Conservation (phyloP, 2,797 vertebrate genomes). For the Microcaecilia unicolor region DNA sequence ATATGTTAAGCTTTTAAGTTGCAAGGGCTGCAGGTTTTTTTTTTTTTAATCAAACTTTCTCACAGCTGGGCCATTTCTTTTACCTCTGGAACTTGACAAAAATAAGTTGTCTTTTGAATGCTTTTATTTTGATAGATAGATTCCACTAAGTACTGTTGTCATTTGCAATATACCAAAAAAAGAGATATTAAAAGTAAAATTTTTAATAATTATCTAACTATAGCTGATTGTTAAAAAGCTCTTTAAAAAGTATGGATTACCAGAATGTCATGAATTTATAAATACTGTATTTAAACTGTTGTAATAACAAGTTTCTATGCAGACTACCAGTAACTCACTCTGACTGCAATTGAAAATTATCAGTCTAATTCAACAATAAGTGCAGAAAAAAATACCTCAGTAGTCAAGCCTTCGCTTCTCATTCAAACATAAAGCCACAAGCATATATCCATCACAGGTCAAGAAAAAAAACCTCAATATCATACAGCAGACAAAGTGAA, state of each 20-base stretch:
- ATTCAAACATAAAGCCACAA: too few species aligned
- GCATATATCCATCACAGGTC: too few species aligned
- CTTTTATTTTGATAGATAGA: conserved; percentile 14
- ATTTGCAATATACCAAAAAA: conserved; percentile 4
- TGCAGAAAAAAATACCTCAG: too few species aligned
- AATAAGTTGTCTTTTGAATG: not conserved
- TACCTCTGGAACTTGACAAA: conserved; percentile 6
- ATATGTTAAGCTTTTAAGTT: conserved; percentile 46
- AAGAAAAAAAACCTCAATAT: too few species aligned
- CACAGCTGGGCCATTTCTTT: conserved; percentile 10
- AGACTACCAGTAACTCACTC: too few species aligned
- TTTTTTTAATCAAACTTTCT: conserved; percentile 26
- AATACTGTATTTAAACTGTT: too few species aligned
- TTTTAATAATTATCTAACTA: conserved; percentile 4
- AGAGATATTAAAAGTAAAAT: conserved; percentile 11
- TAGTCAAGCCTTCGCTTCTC: too few species aligned
- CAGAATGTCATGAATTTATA: too few species aligned
- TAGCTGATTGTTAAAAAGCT: conserved; percentile 14
- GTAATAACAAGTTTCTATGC: too few species aligned
- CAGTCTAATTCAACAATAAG: too few species aligned
- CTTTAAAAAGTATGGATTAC: not conserved
- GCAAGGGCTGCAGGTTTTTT: conserved; percentile 36
- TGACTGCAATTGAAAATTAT: too few species aligned
- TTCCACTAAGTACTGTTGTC: conserved; percentile 1
- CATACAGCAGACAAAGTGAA: too few species aligned